phyloP scores from a whole-genome alignment of 1,140 invertebrate species.

The Acromyrmex heyeri region DNA sequence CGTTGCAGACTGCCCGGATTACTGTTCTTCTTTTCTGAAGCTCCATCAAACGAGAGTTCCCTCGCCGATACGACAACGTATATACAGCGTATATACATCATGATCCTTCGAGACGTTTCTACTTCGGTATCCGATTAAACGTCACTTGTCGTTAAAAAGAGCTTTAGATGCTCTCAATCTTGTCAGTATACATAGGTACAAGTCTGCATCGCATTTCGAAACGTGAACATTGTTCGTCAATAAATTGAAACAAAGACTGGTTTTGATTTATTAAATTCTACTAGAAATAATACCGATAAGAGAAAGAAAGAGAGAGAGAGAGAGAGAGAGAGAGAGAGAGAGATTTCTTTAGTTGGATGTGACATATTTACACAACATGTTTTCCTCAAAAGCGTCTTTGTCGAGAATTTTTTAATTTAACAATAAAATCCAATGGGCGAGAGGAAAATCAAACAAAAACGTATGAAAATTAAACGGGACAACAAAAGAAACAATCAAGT shows the following conservation, averaged over 20 bases:
- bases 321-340: background rate
- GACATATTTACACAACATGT: background rate
- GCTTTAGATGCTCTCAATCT: slow-evolving; percentile 19
- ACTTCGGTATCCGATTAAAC: slow-evolving; percentile 66
- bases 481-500: background rate
- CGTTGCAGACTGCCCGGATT: slow-evolving; percentile 48
- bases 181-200: slow-evolving; percentile 1
- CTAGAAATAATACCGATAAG: background rate
- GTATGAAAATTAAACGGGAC: background rate
- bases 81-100: slow-evolving; percentile 47
- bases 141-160: slow-evolving; percentile 71
- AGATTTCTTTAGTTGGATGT: background rate
- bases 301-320: background rate
- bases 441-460: background rate
- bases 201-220: slow-evolving; percentile 10
- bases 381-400: slow-evolving; percentile 19
- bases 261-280: slow-evolving; percentile 6
- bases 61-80: slow-evolving; percentile 40
- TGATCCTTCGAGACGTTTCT: slow-evolving; percentile 57
- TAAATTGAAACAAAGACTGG: slow-evolving; percentile 11
- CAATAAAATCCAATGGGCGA: background rate
- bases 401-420: background rate
- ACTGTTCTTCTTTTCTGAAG: slow-evolving; percentile 45
- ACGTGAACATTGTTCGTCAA: background rate
- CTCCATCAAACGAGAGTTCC: slow-evolving; percentile 48